phyloP scores from a whole-genome alignment of 2,888 invertebrate genomes.

The Rhagonycha fulva region DNA sequence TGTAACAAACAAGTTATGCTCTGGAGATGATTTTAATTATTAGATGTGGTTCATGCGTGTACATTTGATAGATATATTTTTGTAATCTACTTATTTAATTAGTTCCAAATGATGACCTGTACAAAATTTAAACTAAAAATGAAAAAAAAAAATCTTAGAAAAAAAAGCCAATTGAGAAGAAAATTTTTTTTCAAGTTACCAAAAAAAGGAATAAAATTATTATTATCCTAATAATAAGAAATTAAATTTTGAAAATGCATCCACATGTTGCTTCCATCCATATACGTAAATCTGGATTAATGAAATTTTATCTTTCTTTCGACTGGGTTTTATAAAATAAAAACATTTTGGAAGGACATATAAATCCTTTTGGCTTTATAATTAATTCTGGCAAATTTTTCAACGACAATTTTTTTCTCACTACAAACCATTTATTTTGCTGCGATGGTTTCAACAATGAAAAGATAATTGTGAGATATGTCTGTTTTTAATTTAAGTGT shows the following conservation, averaged over 20 bases:
- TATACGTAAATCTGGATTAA: too few relatives aligned
- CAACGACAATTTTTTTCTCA: background rate
- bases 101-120: too few relatives aligned
- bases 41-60: background rate
- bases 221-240: too few relatives aligned
- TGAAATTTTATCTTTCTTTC: too few relatives aligned
- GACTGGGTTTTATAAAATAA: background rate
- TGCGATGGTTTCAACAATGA: slow-evolving; percentile 13
- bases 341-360: background rate
- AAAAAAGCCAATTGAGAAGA: too few relatives aligned
- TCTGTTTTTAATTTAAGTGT: slow-evolving; percentile 3
- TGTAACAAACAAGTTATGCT: background rate
- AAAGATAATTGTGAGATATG: slow-evolving; percentile 20
- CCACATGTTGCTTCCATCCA: too few relatives aligned
- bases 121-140: too few relatives aligned
- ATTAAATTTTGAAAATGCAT: too few relatives aligned
- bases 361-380: background rate
- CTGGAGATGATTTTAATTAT: background rate
- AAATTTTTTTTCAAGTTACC: too few relatives aligned
- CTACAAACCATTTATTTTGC: background rate
- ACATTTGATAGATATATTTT: background rate
- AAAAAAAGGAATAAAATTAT: too few relatives aligned
- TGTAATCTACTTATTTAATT: too few relatives aligned
- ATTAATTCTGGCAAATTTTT: background rate
- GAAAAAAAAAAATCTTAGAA: too few relatives aligned